Conservation (phyloP, 2,797 vertebrate genomes). For the Fringilla coelebs region DNA sequence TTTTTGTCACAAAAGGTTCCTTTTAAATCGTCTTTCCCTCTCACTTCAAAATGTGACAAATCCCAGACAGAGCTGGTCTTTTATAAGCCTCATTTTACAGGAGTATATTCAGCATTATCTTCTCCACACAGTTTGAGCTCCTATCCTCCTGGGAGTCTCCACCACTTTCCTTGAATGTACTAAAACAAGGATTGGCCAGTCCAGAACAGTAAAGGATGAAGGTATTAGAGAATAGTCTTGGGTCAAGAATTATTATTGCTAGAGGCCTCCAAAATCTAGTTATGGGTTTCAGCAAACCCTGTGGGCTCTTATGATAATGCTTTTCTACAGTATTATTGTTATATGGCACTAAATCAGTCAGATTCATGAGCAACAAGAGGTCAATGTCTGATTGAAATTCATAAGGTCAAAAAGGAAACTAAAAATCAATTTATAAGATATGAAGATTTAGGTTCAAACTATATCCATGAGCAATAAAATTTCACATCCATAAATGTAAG, state of each 20-base stretch:
- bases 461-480: constrained; percentile 83
- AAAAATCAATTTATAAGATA: constrained; percentile 87
- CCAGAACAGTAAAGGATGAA: constrained; percentile 47
- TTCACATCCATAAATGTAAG: constrained; percentile 83
- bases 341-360: constrained; percentile 81
- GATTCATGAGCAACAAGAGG: constrained; percentile 83
- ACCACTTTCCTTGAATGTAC: constrained; percentile 12
- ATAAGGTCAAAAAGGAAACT: constrained; percentile 87
- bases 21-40: neutral
- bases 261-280: constrained; percentile 74
- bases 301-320: constrained; percentile 78
- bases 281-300: constrained; percentile 76
- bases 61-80: constrained; percentile 39
- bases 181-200: constrained; percentile 20
- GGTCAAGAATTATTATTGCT: constrained; percentile 77
- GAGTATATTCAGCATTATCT: constrained; percentile 32
- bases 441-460: constrained; percentile 84
- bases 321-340: constrained; percentile 80
- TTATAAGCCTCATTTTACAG: neutral
- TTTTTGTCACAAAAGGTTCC: constrained; percentile 23
- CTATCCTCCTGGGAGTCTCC: neutral
- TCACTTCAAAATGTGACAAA: constrained; percentile 58
- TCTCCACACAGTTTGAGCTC: constrained; percentile 15
- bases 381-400: constrained; percentile 85
- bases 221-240: constrained; percentile 66